Base-by-base conservation (phyloP, 2,797 vertebrate genomes). In the Danio choprae region DNA sequence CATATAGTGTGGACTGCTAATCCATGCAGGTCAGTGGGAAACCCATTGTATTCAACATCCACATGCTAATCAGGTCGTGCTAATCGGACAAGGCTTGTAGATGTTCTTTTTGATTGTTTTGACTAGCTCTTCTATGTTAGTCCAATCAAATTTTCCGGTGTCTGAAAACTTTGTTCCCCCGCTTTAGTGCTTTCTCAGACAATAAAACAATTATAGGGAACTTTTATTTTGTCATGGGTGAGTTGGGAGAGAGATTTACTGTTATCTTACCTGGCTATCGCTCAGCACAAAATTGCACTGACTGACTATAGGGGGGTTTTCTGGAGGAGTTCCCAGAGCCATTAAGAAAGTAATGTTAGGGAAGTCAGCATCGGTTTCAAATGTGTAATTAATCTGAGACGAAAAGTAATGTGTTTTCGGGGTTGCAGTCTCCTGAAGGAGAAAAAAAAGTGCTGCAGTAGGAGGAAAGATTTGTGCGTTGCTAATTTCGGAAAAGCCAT, bases 241-340 rank as follows among this genome's bases (percentile, higher is more conserved):
- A 77, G 76, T 82, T 85, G 41, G 59, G 77, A 65, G 46, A 60
- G 56, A 63, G 73, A 65, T 72, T 64, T 83, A 68, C 55, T 40
- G 72, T 74, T 86, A 85, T 85, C 80, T 85, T 74, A 81, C 83
- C 83, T 87, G 87, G 84, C 82, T 75, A 82, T 86, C 86, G 29
- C 67, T 79, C 85, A 81, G 12, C 74, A 60, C 50, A 77, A 80
- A 84, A 59, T 78, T 83, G 69, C 63, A 86, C 76, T 83, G 68
- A 84, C 84, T 77, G 58, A 63, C 77, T 80, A 62, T 51, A 63
- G 77, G 69, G 69, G 77, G 82, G 77, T 15, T 76, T 82, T 85
- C 77, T 87, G 83, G 86, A 83, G 67, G 76, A 46, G 53, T 50
- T 81, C 83, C 86, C 86, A 77, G 80, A 78, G 64, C 83, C 63